phyloP scores from a whole-genome alignment of 2,888 invertebrate species.

The Encarsia formosa region DNA sequence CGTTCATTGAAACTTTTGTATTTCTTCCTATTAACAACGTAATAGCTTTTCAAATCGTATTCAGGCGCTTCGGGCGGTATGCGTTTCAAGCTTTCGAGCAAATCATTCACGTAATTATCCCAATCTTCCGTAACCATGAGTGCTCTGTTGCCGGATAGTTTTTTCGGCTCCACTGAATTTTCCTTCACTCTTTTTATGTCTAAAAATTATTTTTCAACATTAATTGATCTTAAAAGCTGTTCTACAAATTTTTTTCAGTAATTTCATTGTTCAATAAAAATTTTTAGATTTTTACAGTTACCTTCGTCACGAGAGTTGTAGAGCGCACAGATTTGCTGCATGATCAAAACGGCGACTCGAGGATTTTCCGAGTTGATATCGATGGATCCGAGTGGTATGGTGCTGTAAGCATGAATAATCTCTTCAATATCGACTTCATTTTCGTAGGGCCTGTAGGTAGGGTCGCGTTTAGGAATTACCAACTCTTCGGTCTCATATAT shows the following conservation, averaged over 20 bases:
- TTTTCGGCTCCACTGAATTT: conserved; percentile 25
- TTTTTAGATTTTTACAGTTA: conserved; percentile 8
- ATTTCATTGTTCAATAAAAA: too few relatives aligned
- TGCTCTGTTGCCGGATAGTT: conserved; percentile 24
- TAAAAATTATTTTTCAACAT: conserved; percentile 10
- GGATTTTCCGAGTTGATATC: conserved; percentile 28
- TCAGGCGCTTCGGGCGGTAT: neutral
- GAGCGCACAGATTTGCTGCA: conserved; percentile 30
- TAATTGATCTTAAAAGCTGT: neutral
- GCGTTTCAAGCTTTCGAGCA: conserved; percentile 15
- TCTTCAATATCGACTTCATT: conserved; percentile 24
- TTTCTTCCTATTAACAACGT: conserved; percentile 15
- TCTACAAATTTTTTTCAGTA: neutral
- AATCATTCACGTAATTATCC: conserved; percentile 32
- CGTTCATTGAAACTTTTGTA: conserved; percentile 28
- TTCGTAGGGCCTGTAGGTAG: conserved; percentile 28
- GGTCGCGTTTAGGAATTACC: conserved; percentile 18
- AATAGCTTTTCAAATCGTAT: conserved; percentile 26
- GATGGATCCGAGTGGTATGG: conserved; percentile 32
- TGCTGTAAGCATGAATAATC: conserved; percentile 33
- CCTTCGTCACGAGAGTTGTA: conserved; percentile 34
- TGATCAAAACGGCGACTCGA: conserved; percentile 30
- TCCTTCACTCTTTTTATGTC: conserved; percentile 33
- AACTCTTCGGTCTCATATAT: conserved; percentile 30
- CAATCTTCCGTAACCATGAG: conserved; percentile 32